phyloP scores from a whole-genome alignment of 1,140 invertebrate genomes.

The Papilio xuthus region DNA sequence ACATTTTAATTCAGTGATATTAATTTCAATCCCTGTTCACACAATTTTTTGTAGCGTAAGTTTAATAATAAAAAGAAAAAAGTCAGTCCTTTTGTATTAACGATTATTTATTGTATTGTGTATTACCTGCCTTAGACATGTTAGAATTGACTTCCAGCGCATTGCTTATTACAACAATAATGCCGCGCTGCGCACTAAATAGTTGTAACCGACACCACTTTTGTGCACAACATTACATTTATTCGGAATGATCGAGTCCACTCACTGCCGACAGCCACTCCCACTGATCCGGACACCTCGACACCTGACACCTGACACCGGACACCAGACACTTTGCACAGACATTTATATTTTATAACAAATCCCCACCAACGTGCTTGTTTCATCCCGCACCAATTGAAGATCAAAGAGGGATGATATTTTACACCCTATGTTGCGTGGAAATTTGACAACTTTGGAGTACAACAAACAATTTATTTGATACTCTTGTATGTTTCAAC shows the following conservation, averaged over 20 bases:
- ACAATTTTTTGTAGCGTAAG: too few relatives aligned
- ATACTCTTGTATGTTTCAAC: neutral
- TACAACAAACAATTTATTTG: neutral
- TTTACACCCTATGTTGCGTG: neutral
- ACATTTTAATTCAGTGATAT: too few relatives aligned
- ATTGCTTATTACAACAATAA: too few relatives aligned
- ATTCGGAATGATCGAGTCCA: constrained; percentile 6
- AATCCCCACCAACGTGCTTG: neutral
- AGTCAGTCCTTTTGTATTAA: too few relatives aligned
- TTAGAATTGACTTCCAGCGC: too few relatives aligned
- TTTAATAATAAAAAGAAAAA: too few relatives aligned
- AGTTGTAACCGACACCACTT: neutral
- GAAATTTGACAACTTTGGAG: neutral
- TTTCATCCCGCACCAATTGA: neutral
- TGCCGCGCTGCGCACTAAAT: neutral
- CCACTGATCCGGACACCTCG: constrained; percentile 11
- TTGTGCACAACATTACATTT: neutral
- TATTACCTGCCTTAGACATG: too few relatives aligned
- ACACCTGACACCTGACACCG: neutral
- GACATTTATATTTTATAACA: constrained; percentile 18
- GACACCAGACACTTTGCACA: constrained; percentile 4
- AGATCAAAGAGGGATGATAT: neutral
- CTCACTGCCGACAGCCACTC: neutral
- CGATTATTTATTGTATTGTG: too few relatives aligned
- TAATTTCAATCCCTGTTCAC: too few relatives aligned